Base-by-base conservation (phyloP, 2,888 invertebrate species). In the Ophion obscuratus region DNA sequence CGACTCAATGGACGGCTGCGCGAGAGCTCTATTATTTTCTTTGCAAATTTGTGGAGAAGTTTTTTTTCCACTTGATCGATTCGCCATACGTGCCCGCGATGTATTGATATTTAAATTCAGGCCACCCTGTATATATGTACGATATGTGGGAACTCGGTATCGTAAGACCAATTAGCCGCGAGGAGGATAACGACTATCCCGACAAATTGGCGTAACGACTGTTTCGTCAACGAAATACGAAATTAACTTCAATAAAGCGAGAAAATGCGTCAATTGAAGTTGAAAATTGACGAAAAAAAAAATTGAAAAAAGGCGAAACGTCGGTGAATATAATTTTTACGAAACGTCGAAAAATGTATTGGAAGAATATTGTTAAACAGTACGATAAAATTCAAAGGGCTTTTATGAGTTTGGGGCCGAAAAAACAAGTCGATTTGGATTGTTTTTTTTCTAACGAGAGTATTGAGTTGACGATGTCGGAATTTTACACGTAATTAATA, bases 171-270 rank as follows among this genome's bases (percentile, higher is more conserved):
- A 85, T 82, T 82, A 68, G 68, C 68, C 64, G 44, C 9, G 36
- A 9, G 57, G 31, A 59, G 59, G 24, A 81, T 81, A 81, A 85
- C 81, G 68, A 81, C 53, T 20, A 68, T 74, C 73, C 62, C 36
- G n/a, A 44, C 24, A 44, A 74, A 78, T 78, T 75, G 81, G 57
- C 31, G 40, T 36, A 31, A 53, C 47, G 20, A n/a, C 31, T 67
- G 44, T 64, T 78, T 31, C n/a, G 57, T 20, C 68, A 59, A 70
- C 64, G 70, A 71, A 27, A 67, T 31, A 64, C 47, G 27, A 59
- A 76, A 62, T 64, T 47, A 53, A 67, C 61, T 9, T 24, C 24
- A 40, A 14, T 36, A n/a, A 11, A 36, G n/a, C 7, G 31, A 53
- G 47, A 11, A 36, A 20, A 61, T 53, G 14, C 53, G 53, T 53